Conservation (phyloP, 2,113 vertebrate genomes). For the Rhombomys opimus region DNA sequence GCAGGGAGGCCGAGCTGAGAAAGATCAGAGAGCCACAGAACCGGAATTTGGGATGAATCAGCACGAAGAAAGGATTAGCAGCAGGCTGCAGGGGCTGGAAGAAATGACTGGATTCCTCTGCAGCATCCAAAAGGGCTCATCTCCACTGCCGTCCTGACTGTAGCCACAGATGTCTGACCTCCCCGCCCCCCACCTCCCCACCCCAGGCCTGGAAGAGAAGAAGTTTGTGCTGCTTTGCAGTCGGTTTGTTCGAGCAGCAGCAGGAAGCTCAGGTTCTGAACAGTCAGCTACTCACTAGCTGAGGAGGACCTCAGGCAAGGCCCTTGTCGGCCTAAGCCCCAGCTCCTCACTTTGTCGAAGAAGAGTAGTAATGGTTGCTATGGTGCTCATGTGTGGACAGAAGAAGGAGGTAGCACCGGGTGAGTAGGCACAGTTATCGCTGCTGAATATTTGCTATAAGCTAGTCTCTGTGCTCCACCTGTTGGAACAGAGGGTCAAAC, state of each 20-base stretch:
- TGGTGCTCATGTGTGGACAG: neutral
- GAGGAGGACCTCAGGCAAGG: neutral
- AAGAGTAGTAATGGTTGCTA: neutral
- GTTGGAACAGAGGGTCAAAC: conserved; percentile 36
- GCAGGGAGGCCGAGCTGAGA: neutral
- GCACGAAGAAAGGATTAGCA: neutral
- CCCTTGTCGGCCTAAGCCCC: neutral
- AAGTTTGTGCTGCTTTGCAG: neutral
- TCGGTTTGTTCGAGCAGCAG: neutral
- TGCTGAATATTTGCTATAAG: neutral
- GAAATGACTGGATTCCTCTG: neutral
- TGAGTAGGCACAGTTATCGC: neutral
- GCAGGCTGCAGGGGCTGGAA: conserved; percentile 12
- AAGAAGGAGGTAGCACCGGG: neutral
- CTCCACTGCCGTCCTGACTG: neutral
- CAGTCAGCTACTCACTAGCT: neutral
- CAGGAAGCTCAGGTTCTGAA: neutral
- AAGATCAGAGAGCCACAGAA: neutral
- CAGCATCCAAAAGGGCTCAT: neutral
- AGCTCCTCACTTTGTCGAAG: neutral
- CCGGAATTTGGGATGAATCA: neutral
- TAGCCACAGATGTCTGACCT: neutral
- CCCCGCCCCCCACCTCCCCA: neutral
- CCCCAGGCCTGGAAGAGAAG: neutral
- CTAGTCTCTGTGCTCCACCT: conserved; percentile 45